These are phyloP conservation scores for Jacana jacana DNA, from an alignment of 2,113 vertebrate species.

Conservation along the genomic window DNA sequence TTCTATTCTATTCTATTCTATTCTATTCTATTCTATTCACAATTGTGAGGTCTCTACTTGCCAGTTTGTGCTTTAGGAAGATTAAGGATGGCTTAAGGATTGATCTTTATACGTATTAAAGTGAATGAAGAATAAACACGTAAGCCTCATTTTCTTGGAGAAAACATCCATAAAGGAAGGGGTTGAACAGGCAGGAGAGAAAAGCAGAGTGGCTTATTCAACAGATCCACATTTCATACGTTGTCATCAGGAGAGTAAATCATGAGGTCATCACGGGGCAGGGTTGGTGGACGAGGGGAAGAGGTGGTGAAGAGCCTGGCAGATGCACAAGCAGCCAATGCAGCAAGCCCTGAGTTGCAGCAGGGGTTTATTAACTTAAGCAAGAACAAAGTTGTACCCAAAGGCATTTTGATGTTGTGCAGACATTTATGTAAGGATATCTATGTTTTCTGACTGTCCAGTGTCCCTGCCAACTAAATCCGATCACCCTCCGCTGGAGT, in stretches of 20 bases:
- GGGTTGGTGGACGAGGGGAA: neutral
- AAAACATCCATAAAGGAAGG: neutral
- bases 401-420: neutral
- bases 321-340: neutral
- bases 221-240: accelerated
- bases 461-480: conserved; percentile 11
- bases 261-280: accelerated
- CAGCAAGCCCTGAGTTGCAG: neutral
- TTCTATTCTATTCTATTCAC: neutral
- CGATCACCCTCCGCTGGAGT: neutral
- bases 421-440: neutral
- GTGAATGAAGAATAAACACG: neutral
- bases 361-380: neutral
- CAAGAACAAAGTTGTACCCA: neutral
- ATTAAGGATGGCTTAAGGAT: neutral
- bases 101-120: neutral
- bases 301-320: neutral
- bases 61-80: neutral
- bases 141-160: neutral
- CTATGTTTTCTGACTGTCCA: neutral
- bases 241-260: neutral
- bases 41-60: neutral
- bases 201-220: neutral
- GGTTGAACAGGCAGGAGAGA: neutral
- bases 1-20: neutral